Evolutionary conservation across 2,797 vertebrate species (phyloP).

Genomic region (Austrolebias charrua): DNA sequence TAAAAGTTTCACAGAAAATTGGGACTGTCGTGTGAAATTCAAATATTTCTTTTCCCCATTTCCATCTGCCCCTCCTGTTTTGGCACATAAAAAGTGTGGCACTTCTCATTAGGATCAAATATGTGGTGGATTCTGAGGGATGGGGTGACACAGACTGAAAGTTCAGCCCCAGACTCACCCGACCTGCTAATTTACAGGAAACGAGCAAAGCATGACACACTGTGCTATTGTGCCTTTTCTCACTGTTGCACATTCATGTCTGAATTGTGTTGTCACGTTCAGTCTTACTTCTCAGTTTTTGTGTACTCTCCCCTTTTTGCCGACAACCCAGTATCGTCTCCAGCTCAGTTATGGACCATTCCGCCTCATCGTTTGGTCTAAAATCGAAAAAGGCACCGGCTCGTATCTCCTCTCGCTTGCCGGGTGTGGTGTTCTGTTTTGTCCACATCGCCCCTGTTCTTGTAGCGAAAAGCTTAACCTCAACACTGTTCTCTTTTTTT

Average conservation of each 20-base stretch:
- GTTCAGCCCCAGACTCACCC: constrained; percentile 37
- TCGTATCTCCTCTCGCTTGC: constrained; percentile 69
- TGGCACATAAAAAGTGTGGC: constrained; percentile 19
- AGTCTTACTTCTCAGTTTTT: constrained; percentile 52
- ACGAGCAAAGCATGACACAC: constrained; percentile 73
- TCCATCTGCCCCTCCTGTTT: constrained; percentile 12
- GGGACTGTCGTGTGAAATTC: background rate
- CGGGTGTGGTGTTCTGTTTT: constrained; percentile 61
- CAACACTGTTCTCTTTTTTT: constrained; percentile 63
- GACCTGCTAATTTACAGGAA: constrained; percentile 65
- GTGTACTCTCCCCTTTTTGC: constrained; percentile 19
- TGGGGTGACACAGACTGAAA: constrained; percentile 37
- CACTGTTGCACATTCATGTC: constrained; percentile 74
- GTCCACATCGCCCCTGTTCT: constrained; percentile 63
- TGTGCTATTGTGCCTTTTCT: constrained; percentile 83
- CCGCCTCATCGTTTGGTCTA: constrained; percentile 51
- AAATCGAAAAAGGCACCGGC: constrained; percentile 60
- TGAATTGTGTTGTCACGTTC: constrained; percentile 61
- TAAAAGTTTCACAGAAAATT: background rate
- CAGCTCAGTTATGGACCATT: constrained; percentile 39
- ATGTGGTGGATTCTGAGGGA: constrained; percentile 22
- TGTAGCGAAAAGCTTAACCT: constrained; percentile 71
- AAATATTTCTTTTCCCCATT: constrained; percentile 13
- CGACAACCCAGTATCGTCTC: constrained; percentile 37
- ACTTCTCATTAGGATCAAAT: constrained; percentile 30